These are phyloP conservation scores for Uromys caudimaculatus DNA, from an alignment of 2,797 vertebrate species.

Conservation along the genomic window DNA sequence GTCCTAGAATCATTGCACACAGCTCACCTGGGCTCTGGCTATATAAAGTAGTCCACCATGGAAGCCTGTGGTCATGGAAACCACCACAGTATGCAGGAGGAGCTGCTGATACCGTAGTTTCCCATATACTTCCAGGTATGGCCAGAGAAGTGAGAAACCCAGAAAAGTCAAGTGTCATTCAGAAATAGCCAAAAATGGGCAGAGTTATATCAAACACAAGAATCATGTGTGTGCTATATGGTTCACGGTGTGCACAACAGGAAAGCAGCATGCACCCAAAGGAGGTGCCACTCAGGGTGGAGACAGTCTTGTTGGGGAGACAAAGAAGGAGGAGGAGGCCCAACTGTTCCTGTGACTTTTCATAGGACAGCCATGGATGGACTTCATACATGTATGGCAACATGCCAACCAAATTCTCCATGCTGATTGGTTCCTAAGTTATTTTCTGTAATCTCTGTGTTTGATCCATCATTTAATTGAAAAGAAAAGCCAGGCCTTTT, in stretches of 20 bases:
- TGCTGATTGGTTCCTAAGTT: conserved; percentile 20
- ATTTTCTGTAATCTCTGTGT: conserved; percentile 8
- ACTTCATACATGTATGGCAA: neutral
- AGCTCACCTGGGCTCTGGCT: neutral
- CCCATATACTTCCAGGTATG: neutral
- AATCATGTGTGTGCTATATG: neutral
- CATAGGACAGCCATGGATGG: neutral
- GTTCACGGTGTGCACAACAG: neutral
- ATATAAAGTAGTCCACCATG: neutral
- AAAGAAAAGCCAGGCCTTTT: conserved; percentile 24
- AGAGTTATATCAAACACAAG: neutral
- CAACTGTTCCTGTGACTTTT: neutral
- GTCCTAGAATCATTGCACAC: no score
- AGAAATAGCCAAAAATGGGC: neutral
- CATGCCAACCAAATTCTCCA: neutral
- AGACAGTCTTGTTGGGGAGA: neutral
- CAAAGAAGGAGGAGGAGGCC: no score
- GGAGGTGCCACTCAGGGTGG: neutral
- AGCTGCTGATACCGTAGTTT: neutral
- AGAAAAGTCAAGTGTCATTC: neutral
- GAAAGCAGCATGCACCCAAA: neutral
- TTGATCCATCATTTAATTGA: conserved; percentile 31
- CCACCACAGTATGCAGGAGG: neutral
- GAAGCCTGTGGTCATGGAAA: neutral
- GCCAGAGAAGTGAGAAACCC: neutral